Evolutionary conservation across 2,797 vertebrate genomes (phyloP).

Genomic region (Sternotherus odoratus): DNA sequence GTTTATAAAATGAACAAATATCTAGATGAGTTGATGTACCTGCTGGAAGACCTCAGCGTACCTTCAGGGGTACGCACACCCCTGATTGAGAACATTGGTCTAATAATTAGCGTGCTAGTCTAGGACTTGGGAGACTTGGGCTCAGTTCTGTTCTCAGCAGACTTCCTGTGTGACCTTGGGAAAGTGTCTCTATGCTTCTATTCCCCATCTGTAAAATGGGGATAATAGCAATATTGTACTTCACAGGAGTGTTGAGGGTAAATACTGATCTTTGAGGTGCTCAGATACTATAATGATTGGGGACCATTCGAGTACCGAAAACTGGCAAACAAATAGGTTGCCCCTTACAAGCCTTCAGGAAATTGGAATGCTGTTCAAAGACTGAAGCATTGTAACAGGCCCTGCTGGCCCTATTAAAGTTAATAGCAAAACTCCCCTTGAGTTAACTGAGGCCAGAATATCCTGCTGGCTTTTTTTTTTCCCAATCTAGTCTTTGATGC

Average conservation of each 20-base stretch:
- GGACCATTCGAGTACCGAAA: neutral
- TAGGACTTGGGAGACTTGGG: neutral
- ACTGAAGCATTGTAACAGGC: neutral
- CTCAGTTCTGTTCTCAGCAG: neutral
- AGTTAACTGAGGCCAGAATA: neutral
- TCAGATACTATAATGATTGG: neutral
- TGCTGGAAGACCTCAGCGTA: too few relatives aligned
- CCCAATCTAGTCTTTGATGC: neutral
- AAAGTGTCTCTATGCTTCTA: neutral
- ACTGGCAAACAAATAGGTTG: neutral
- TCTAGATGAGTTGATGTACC: too few relatives aligned
- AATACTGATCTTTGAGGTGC: neutral
- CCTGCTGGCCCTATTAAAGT: neutral
- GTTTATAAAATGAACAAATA: too few relatives aligned
- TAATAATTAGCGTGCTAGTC: neutral
- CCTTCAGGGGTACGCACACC: too few relatives aligned
- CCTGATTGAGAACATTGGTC: neutral
- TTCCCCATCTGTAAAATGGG: neutral
- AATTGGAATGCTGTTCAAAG: rapidly evolving
- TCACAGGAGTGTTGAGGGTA: neutral
- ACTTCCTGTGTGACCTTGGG: neutral
- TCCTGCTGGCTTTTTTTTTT: neutral
- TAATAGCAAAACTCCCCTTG: neutral
- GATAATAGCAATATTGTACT: neutral
- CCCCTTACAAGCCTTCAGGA: neutral